Conservation (phyloP, 2,888 invertebrate genomes). For the Synergus gifuensis region DNA sequence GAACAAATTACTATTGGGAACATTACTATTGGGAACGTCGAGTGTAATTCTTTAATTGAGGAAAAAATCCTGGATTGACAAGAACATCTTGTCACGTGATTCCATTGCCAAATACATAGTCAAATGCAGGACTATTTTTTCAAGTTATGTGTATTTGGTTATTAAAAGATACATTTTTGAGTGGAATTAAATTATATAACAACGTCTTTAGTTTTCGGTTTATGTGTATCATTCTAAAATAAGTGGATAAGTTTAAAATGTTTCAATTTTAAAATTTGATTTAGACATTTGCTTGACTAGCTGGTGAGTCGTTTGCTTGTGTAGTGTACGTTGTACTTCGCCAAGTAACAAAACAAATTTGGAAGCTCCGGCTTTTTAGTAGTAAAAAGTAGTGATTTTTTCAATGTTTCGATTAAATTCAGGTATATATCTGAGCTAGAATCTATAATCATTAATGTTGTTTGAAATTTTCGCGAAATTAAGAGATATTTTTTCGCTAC, state of each 20-base stretch:
- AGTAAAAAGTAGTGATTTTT: not conserved
- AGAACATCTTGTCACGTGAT: not conserved
- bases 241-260: too few species aligned
- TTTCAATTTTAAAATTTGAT: too few species aligned
- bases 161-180: not conserved
- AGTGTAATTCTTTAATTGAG: not conserved
- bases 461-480: not conserved
- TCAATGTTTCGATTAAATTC: not conserved
- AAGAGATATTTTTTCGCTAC: not conserved
- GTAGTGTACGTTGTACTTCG: too few species aligned
- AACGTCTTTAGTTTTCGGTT: too few species aligned
- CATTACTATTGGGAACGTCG: too few species aligned
- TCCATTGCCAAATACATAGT: not conserved
- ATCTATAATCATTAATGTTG: not conserved
- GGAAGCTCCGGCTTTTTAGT: too few species aligned
- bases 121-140: not conserved
- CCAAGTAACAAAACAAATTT: too few species aligned
- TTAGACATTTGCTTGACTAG: too few species aligned
- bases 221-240: too few species aligned
- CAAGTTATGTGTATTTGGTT: not conserved
- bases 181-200: too few species aligned
- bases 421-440: not conserved
- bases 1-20: too few species aligned
- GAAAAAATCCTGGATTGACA: not conserved
- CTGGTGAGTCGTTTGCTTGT: too few species aligned